Evolutionary conservation across 2,888 invertebrate species (phyloP).

Genomic region (Leptopterna dolabrata): DNA sequence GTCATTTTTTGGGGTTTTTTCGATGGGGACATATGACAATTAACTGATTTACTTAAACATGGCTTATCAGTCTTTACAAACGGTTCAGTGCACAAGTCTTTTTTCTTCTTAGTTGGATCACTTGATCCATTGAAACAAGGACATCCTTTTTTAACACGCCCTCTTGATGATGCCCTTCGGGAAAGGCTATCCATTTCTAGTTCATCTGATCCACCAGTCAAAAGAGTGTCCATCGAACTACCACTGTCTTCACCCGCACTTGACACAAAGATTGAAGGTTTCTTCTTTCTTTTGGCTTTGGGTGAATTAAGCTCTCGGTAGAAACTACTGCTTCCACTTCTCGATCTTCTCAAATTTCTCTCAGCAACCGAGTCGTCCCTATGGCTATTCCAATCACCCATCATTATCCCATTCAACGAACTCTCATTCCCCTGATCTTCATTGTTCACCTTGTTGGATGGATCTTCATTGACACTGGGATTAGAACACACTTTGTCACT

Average conservation of each 20-base stretch:
- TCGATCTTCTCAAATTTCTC: background rate
- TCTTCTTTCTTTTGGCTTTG: slow-evolving; percentile 46
- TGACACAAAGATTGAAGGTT: slow-evolving; percentile 52
- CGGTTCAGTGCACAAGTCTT: slow-evolving; percentile 48
- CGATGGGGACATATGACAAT: slow-evolving; percentile 41
- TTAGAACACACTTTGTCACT: slow-evolving; percentile 20
- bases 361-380: background rate
- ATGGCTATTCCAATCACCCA: slow-evolving; percentile 20
- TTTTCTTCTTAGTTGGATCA: slow-evolving; percentile 64
- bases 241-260: slow-evolving; percentile 56
- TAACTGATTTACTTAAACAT: slow-evolving; percentile 54
- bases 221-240: slow-evolving; percentile 56
- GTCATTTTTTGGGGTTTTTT: slow-evolving; percentile 53
- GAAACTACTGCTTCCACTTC: slow-evolving; percentile 22
- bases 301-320: slow-evolving; percentile 20
- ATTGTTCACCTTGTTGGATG: background rate
- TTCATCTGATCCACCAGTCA: slow-evolving; percentile 60
- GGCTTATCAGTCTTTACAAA: slow-evolving; percentile 60
- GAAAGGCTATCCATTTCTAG: slow-evolving; percentile 65
- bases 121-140: slow-evolving; percentile 74
- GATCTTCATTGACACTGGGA: background rate
- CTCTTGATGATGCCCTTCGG: slow-evolving; percentile 69
- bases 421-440: background rate
- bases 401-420: slow-evolving; percentile 24
- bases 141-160: slow-evolving; percentile 74